Evolutionary conservation across 2,797 vertebrate species (phyloP).

Genomic region (Phaenicophaeus curvirostris): DNA sequence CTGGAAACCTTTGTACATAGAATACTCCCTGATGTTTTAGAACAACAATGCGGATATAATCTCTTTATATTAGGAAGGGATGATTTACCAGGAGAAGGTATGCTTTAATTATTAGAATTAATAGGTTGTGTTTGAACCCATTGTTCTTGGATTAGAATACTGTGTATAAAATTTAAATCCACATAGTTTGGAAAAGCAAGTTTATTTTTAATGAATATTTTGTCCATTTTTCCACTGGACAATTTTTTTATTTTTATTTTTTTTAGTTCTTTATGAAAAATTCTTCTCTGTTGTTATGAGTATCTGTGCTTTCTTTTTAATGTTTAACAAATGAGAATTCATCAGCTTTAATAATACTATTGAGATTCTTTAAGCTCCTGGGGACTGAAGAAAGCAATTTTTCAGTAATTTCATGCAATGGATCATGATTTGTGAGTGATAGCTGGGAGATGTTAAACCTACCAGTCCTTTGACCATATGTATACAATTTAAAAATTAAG

Average conservation of each 20-base stretch:
- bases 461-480: not conserved
- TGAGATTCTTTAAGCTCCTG: not conserved
- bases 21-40: conserved; percentile 86
- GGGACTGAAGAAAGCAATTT: not conserved
- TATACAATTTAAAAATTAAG: not conserved
- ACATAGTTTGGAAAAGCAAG: not conserved
- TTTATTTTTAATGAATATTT: not conserved
- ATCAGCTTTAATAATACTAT: not conserved
- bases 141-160: not conserved
- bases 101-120: conserved; percentile 21
- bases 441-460: not conserved
- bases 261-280: not conserved
- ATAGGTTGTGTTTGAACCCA: not conserved
- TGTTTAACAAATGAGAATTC: not conserved
- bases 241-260: not conserved
- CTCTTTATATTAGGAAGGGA: conserved; percentile 91
- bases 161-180: not conserved
- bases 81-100: conserved; percentile 88
- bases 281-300: not conserved
- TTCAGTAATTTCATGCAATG: not conserved
- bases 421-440: not conserved
- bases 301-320: not conserved
- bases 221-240: not conserved
- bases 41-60: conserved; percentile 86
- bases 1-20: conserved; percentile 77